Evolutionary conservation across 2,888 invertebrate species (phyloP), one percentile per base, ranked within the genome.

Genomic region (Leptarthrus brevirostris): DNA sequence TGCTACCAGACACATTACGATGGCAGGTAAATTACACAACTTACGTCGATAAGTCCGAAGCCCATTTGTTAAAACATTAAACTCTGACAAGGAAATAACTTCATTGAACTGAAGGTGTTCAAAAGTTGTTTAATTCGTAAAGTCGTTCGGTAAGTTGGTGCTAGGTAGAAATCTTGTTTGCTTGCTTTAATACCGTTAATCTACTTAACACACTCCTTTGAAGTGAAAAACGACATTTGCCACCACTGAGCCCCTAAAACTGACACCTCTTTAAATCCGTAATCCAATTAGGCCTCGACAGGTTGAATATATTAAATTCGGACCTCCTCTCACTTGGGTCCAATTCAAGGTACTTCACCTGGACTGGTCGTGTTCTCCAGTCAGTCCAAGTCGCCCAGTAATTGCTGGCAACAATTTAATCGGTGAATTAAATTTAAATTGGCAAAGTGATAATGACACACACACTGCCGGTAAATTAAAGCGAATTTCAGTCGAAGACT

Each of bases 351-450:
- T 6, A 20, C 61, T 30, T 16, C 20, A 16, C 36, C 20, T 40
- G 20, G 16, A 10, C 4, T 44, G 44, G 44, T 44, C n/a, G 44
- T 4, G n/a, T 44, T 44, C 3, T 44, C n/a, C 16, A 16, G n/a
- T 8, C 4, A 8, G 44, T 16, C 30, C 30, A 30, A 0, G 30
- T 1, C 44, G 44, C n/a, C n/a, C n/a, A n/a, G 44, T 44, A 44
- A 44, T 44, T 44, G 44, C 44, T 44, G n/a, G 44, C 44, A 40
- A 36, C 61, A 61, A 61, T 61, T 61, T 61, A 61, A 61, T 61
- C 61, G 61, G 61, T 5, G 20, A 61, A 61, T 61, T 61, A 61
- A 61, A 61, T 61, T 61, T 61, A 61, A 61, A 61, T 61, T 61
- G 61, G 40, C 36, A 61, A 61, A 61, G 61, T 61, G 61, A 61